Evolutionary conservation across 1,140 invertebrate genomes (phyloP).

Genomic region (Saccostrea cuccullata): DNA sequence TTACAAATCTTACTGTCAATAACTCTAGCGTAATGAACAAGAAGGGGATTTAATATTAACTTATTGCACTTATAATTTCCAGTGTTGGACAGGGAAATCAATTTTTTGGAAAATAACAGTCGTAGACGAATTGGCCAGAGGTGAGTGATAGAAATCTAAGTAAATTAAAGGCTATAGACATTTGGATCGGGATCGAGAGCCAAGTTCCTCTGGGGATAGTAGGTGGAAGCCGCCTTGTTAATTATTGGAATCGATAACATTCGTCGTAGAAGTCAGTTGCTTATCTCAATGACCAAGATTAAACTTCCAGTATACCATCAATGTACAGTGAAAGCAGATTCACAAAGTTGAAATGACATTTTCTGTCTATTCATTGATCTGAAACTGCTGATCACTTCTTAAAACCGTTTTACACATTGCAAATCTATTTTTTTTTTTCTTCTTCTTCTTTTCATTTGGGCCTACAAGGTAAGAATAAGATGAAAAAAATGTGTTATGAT

Average conservation of each 20-base stretch:
- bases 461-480: too few relatives aligned
- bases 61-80: neutral
- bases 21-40: too few relatives aligned
- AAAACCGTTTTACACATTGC: too few relatives aligned
- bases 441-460: too few relatives aligned
- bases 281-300: neutral
- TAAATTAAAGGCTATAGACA: neutral
- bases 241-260: neutral
- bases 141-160: neutral
- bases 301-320: neutral
- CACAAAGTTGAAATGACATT: too few relatives aligned
- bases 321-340: too few relatives aligned
- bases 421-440: too few relatives aligned
- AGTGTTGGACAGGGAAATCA: neutral
- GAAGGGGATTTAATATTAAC: too few relatives aligned
- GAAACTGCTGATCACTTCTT: too few relatives aligned
- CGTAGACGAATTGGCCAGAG: neutral
- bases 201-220: neutral
- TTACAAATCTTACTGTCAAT: too few relatives aligned
- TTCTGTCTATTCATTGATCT: too few relatives aligned
- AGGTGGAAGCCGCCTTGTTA: neutral
- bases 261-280: neutral
- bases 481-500: too few relatives aligned
- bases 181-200: neutral
- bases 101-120: neutral